These are phyloP conservation scores for Electrona antarctica DNA, from an alignment of 2,113 vertebrate species.

Conservation along the genomic window DNA sequence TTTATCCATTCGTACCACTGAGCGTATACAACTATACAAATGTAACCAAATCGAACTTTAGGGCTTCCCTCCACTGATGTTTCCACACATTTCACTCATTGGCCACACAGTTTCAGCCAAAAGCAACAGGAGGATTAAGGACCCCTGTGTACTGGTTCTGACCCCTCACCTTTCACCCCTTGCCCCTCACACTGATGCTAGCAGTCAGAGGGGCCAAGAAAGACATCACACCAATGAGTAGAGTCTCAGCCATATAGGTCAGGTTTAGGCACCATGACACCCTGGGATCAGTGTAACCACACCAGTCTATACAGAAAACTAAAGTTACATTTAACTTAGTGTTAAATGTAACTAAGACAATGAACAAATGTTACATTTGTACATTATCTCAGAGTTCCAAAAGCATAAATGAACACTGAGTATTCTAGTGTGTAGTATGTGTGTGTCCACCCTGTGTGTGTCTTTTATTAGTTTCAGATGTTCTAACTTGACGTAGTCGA, in stretches of 20 bases:
- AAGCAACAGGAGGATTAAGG: slow-evolving; percentile 48
- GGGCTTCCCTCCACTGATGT: slow-evolving; percentile 38
- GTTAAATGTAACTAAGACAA: background rate
- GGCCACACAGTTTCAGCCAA: slow-evolving; percentile 42
- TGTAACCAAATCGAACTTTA: too few species aligned
- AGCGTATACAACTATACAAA: too few species aligned
- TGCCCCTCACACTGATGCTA: slow-evolving; percentile 53
- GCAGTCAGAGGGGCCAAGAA: slow-evolving; percentile 54
- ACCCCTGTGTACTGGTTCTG: slow-evolving; percentile 68
- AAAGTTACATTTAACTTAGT: background rate
- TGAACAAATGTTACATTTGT: too few species aligned
- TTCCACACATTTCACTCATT: slow-evolving; percentile 49
- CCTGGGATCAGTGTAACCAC: slow-evolving; percentile 9
- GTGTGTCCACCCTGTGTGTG: background rate
- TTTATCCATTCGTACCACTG: too few species aligned
- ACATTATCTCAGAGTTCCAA: too few species aligned
- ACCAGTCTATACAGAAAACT: slow-evolving; percentile 1
- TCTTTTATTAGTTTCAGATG: slow-evolving; percentile 64
- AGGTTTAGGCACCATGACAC: background rate
- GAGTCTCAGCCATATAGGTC: slow-evolving; percentile 25
- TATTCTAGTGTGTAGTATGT: background rate
- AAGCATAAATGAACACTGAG: too few species aligned
- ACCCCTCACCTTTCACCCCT: slow-evolving; percentile 71
- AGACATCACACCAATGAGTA: slow-evolving; percentile 57
- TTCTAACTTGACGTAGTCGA: slow-evolving; percentile 52